Evolutionary conservation across 2,888 invertebrate species (phyloP).

Genomic region (Leptinotarsa tumamoca): DNA sequence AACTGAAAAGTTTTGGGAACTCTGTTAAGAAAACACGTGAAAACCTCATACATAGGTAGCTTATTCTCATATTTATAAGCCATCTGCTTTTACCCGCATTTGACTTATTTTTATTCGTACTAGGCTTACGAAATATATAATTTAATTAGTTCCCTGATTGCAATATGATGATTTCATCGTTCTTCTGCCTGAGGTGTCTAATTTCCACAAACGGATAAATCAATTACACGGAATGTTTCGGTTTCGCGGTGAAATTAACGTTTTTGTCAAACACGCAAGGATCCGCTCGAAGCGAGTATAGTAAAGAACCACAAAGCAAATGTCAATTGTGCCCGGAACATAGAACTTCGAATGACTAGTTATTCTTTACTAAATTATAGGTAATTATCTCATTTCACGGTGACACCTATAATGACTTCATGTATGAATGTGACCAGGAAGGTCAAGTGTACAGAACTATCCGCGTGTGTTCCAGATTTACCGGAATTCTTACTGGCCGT

Average conservation of each 20-base stretch:
- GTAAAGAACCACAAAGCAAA: slow-evolving; percentile 1
- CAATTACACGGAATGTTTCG: slow-evolving; percentile 14
- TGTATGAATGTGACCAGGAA: slow-evolving; percentile 13
- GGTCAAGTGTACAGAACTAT: slow-evolving; percentile 9
- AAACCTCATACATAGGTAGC: no score
- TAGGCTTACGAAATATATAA: not conserved
- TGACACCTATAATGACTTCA: slow-evolving; percentile 17
- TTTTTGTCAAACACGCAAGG: slow-evolving; percentile 18
- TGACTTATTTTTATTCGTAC: no score
- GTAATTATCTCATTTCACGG: slow-evolving; percentile 11
- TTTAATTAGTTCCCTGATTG: not conserved
- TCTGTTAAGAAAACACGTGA: no score
- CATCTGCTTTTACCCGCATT: no score
- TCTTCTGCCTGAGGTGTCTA: not conserved
- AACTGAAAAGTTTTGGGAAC: no score
- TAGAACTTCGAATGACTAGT: slow-evolving; percentile 5
- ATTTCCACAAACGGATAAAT: slow-evolving; percentile 17
- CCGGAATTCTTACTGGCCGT: not conserved
- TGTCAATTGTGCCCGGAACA: slow-evolving; percentile 14
- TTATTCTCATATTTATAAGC: no score
- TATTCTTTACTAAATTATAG: slow-evolving; percentile 15
- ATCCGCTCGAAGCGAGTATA: not conserved
- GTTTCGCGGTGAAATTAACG: slow-evolving; percentile 11
- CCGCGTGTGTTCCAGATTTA: not conserved
- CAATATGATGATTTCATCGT: slow-evolving; percentile 9